phyloP scores from a whole-genome alignment of 2,888 invertebrate species.

The Pediacus dermestoides region DNA sequence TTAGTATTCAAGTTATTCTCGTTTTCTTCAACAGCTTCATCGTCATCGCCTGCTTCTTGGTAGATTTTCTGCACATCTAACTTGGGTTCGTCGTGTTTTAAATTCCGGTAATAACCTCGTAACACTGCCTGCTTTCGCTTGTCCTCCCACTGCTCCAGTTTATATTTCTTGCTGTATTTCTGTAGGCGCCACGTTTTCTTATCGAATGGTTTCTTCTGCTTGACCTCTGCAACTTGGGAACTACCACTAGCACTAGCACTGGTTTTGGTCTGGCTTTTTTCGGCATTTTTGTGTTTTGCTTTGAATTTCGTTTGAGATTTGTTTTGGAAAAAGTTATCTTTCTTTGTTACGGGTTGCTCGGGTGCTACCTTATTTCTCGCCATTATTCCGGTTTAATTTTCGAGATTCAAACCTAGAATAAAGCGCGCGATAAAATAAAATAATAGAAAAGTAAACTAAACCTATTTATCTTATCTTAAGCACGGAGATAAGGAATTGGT shows the following conservation, averaged over 20 bases:
- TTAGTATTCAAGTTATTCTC: constrained; percentile 28
- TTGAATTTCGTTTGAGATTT: constrained; percentile 11
- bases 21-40: constrained; percentile 26
- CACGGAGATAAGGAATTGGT: too few relatives aligned
- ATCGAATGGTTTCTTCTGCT: constrained; percentile 60
- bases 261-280: constrained; percentile 4
- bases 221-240: constrained; percentile 9
- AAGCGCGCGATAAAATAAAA: too few relatives aligned
- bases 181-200: constrained; percentile 64
- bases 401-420: constrained; percentile 30
- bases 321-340: constrained; percentile 19
- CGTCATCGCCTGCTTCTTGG: constrained; percentile 30
- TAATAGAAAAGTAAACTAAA: too few relatives aligned
- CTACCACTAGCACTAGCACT: constrained; percentile 11
- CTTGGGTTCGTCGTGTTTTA: constrained; percentile 47
- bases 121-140: constrained; percentile 58
- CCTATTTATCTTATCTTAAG: too few relatives aligned
- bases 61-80: constrained; percentile 56
- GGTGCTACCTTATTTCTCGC: constrained; percentile 16
- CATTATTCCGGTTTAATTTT: constrained; percentile 15
- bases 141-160: constrained; percentile 66
- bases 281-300: constrained; percentile 5
- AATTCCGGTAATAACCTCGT: constrained; percentile 56
- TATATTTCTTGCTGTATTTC: constrained; percentile 68
- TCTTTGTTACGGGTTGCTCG: constrained; percentile 16